phyloP scores from a whole-genome alignment of 2,888 invertebrate genomes.

The Deroplatys truncata region DNA sequence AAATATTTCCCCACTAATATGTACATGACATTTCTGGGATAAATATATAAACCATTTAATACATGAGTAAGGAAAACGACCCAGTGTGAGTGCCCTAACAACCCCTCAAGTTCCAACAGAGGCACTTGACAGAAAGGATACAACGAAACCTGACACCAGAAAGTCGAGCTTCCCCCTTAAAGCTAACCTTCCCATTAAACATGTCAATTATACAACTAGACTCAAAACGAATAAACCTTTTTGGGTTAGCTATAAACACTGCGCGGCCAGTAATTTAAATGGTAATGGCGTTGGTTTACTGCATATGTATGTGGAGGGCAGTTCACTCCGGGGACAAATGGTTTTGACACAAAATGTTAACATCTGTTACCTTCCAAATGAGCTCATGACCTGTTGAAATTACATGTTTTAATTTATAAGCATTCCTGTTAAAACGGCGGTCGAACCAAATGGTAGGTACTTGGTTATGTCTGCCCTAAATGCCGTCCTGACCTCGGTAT shows the following conservation, averaged over 20 bases:
- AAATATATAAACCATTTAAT: too few relatives aligned
- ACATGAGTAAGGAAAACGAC: too few relatives aligned
- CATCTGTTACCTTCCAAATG: not conserved
- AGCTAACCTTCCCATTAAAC: not conserved
- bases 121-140: not conserved
- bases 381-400: not conserved
- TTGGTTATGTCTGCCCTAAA: not conserved
- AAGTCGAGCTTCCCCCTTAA: not conserved
- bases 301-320: not conserved
- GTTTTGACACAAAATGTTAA: not conserved
- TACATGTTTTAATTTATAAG: not conserved
- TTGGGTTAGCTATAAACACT: not conserved
- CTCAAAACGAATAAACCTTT: not conserved
- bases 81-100: too few relatives aligned
- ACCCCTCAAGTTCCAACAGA: too few relatives aligned
- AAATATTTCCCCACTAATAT: too few relatives aligned
- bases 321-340: not conserved
- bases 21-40: too few relatives aligned
- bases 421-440: not conserved
- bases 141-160: not conserved
- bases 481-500: not conserved
- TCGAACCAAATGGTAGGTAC: not conserved
- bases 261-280: not conserved
- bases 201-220: not conserved
- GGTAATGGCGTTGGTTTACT: not conserved